Base-by-base conservation (phyloP, 1,140 invertebrate species). In the Nautilus pompilius region DNA sequence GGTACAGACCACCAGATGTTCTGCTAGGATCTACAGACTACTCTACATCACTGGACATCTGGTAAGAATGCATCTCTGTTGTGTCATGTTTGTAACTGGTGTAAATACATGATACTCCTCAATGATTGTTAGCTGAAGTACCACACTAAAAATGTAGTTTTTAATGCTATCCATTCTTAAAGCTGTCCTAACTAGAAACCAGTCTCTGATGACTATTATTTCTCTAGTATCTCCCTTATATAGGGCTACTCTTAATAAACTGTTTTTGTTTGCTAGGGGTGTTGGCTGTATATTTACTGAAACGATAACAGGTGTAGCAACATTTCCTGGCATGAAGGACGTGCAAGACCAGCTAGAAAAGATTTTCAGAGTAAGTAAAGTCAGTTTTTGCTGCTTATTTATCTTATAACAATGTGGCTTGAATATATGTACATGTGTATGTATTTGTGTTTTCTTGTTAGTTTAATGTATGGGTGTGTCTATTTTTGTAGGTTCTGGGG, bases 281-380 rank as follows among this genome's bases (percentile, higher is more conserved):
- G 95, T 98, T 54, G 96, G 96, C 28, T 98, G 95, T 84, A 98
- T 98, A 82, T 97, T 97, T 84, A 91, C 96, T 46, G 96, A 98
- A 84, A 97, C 98, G 93, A 88, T 97, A 65, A 95, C 93, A 63
- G 95, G 95, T n/a, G 87, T 93, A 77, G 93, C 95, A 41, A 92
- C 94, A 67, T 98, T 98, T 83, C 95, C 95, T 56, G 95, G 95
- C 60, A 92, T 96, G 74, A 88, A 95, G 74, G 95, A 97, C 84
- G 93, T 93, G 26, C 91, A 91, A 79, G 95, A 98, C 85, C 96
- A 98, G 82, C 86, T 98, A 68, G 93, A 97, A 83, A 95, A 96
- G 84, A 98, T 98, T 85, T 98, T 97, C 83, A 92, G 93, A 87
- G 89, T 92, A 73, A 61, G 66, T 58, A 32, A 30, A 56, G 20